Percentiles rank a stretch among this genome's conserved stretches.
phyloP scores from a whole-genome alignment of 1,140 invertebrate genomes.

The Brachionus paranguensis region DNA sequence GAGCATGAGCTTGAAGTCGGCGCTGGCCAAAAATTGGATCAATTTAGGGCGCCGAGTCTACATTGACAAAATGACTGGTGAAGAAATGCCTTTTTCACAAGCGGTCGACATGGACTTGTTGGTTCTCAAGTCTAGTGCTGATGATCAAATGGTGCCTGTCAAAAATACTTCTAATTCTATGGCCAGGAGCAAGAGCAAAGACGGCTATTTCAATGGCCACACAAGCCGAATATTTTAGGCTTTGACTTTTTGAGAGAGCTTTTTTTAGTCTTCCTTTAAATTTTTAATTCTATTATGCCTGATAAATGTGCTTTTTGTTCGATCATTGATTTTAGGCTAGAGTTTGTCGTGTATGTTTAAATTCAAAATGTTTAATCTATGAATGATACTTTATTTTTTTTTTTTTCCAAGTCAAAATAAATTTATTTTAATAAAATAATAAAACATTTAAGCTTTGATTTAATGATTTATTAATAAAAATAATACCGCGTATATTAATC shows the following conservation, averaged over 20 bases:
- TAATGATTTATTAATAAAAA: not conserved
- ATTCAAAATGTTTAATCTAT: not conserved
- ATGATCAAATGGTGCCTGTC: not conserved
- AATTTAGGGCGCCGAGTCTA: not conserved
- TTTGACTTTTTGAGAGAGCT: not conserved
- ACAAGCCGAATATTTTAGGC: not conserved
- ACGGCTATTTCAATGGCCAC: not conserved
- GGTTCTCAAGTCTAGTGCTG: not conserved
- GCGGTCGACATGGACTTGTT: slow-evolving; percentile 24
- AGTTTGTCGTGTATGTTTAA: not conserved
- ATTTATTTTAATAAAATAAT: not conserved
- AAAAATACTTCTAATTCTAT: not conserved
- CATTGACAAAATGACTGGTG: slow-evolving; percentile 16
- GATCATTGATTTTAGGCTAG: not conserved
- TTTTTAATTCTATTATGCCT: not conserved
- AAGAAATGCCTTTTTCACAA: slow-evolving; percentile 35
- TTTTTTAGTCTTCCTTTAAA: not conserved
- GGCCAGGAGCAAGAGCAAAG: not conserved
- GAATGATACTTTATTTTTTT: not conserved
- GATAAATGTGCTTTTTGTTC: not conserved
- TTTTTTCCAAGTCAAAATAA: not conserved
- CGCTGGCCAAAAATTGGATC: slow-evolving; percentile 33
- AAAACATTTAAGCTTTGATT: too few species aligned
- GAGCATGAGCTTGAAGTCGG: slow-evolving; percentile 8
- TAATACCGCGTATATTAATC: too few species aligned